These are phyloP conservation scores for Oreochromis aureus DNA, from an alignment of 2,113 vertebrate genomes.

Conservation along the genomic window DNA sequence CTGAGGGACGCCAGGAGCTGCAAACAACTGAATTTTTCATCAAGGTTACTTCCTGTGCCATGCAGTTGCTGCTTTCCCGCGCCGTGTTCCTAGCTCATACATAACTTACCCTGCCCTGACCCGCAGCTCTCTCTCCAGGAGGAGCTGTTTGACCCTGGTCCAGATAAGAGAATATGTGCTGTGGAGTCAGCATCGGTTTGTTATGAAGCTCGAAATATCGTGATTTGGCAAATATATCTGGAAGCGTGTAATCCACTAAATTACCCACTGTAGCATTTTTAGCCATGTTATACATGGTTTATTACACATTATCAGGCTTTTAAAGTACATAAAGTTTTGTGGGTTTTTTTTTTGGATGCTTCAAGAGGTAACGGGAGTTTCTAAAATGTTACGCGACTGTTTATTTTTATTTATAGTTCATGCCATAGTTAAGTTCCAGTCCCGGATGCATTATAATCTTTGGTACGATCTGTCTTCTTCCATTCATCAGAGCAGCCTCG, in stretches of 20 bases:
- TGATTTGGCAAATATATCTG: neutral
- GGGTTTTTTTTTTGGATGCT: accelerated
- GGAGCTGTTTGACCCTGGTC: conserved; percentile 54
- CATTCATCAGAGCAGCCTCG: conserved; percentile 19
- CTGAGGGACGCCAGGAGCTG: conserved; percentile 69
- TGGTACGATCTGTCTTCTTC: neutral
- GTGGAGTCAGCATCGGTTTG: conserved; percentile 33
- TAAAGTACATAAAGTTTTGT: neutral
- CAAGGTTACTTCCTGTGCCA: conserved; percentile 71
- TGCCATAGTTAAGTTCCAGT: neutral
- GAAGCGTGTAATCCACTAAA: neutral
- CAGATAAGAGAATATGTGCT: conserved; percentile 2
- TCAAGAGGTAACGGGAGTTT: neutral
- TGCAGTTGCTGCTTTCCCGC: conserved; percentile 52
- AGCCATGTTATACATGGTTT: neutral
- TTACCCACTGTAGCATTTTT: neutral
- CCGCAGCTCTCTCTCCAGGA: conserved; percentile 47
- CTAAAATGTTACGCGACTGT: neutral
- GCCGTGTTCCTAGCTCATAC: conserved; percentile 55
- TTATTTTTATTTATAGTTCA: neutral
- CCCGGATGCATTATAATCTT: neutral
- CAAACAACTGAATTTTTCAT: conserved; percentile 80
- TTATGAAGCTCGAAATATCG: conserved; percentile 7
- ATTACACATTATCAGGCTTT: neutral
- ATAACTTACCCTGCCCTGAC: conserved; percentile 67